Conservation (phyloP, 2,113 vertebrate species). For the Campylomormyrus numenius region DNA sequence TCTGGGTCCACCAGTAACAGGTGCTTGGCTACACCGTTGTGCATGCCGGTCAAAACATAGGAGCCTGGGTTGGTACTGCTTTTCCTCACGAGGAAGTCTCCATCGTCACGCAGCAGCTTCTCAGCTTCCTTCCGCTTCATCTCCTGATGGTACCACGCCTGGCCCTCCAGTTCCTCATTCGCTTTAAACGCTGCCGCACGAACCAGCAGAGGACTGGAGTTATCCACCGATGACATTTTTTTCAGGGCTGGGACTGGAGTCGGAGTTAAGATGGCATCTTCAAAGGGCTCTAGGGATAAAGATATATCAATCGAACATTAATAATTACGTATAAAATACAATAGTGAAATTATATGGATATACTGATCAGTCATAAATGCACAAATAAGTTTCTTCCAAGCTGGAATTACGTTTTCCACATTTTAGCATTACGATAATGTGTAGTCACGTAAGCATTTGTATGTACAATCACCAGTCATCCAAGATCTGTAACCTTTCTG, state of each 20-base stretch:
- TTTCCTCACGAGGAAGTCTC: constrained; percentile 92
- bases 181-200: constrained; percentile 57
- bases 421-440: background rate
- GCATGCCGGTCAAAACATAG: constrained; percentile 91
- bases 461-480: too few species aligned
- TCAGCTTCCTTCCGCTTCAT: constrained; percentile 93
- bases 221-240: constrained; percentile 70
- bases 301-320: background rate
- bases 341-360: background rate
- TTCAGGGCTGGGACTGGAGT: constrained; percentile 51
- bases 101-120: constrained; percentile 76
- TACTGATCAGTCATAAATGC: background rate
- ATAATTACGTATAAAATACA: background rate
- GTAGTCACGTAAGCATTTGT: background rate
- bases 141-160: constrained; percentile 86
- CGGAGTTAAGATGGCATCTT: constrained; percentile 82
- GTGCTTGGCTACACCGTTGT: constrained; percentile 86
- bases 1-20: constrained; percentile 90
- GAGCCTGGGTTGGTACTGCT: constrained; percentile 89
- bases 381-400: background rate
- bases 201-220: constrained; percentile 73
- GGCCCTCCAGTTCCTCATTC: constrained; percentile 71
- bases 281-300: constrained; percentile 77
- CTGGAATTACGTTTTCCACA: background rate
- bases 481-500: too few species aligned